phyloP scores from a whole-genome alignment of 1,140 invertebrate species.

The Trissolcus basalis region DNA sequence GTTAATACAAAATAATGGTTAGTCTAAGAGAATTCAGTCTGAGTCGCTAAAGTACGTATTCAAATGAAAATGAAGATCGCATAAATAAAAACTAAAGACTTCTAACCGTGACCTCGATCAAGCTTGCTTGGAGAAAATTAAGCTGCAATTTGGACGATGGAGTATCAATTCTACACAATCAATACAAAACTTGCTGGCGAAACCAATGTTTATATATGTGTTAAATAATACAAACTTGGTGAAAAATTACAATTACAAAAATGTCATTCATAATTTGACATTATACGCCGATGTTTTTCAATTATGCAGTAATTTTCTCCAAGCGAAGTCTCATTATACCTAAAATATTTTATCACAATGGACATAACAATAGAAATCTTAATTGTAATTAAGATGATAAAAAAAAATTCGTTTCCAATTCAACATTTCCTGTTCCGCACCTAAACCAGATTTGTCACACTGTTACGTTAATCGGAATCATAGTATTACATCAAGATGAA shows the following conservation, averaged over 20 bases:
- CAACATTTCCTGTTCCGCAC: neutral
- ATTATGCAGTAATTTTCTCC: constrained; percentile 14
- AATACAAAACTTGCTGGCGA: neutral
- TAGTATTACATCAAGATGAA: neutral
- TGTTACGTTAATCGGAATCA: neutral
- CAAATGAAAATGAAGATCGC: neutral
- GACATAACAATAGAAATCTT: constrained; percentile 40
- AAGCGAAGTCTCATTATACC: constrained; percentile 9
- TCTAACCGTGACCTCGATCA: constrained; percentile 21
- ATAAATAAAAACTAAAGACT: constrained; percentile 26
- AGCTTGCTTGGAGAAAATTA: constrained; percentile 15
- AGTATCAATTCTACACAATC: neutral
- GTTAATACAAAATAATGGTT: constrained; percentile 14
- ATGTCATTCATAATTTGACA: neutral
- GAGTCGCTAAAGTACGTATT: constrained; percentile 15
- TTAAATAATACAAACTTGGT: neutral
- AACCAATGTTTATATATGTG: neutral
- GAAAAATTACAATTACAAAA: neutral
- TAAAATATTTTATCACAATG: constrained; percentile 39
- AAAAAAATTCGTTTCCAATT: constrained; percentile 20
- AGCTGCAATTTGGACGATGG: neutral
- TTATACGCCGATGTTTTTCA: too few species aligned
- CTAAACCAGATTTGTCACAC: neutral
- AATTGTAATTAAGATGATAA: constrained; percentile 31
- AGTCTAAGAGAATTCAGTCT: constrained; percentile 21